phyloP scores from a whole-genome alignment of 2,888 invertebrate genomes.

The Athalia cordata region DNA sequence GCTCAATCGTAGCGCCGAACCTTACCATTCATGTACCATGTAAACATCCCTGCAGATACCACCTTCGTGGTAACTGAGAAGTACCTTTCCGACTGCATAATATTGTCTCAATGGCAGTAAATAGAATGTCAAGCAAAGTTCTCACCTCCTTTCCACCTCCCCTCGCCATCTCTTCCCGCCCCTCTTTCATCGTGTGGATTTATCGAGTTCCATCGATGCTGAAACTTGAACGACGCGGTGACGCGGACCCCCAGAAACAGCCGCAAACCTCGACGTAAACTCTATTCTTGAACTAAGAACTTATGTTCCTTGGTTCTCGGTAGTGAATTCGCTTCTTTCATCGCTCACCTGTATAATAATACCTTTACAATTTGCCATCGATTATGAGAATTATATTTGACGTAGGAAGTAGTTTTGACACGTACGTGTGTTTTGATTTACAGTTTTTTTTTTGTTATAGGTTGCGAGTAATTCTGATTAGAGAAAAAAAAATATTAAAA shows the following conservation, averaged over 20 bases:
- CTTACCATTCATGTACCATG: neutral
- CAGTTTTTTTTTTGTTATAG: neutral
- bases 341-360: too few relatives aligned
- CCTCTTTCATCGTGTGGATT: neutral
- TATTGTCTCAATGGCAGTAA: slow-evolving; percentile 66
- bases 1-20: neutral
- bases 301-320: neutral
- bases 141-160: neutral
- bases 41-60: neutral
- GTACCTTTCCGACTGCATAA: slow-evolving; percentile 60
- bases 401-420: neutral
- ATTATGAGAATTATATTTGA: too few relatives aligned
- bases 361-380: too few relatives aligned
- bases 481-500: neutral
- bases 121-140: slow-evolving; percentile 60
- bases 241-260: neutral
- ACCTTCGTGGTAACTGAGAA: slow-evolving; percentile 18
- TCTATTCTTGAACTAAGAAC: neutral
- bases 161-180: too few relatives aligned
- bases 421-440: neutral
- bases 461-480: slow-evolving; percentile 18
- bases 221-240: neutral
- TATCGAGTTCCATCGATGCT: slow-evolving; percentile 9
- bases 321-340: neutral
- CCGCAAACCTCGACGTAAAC: too few relatives aligned